These are phyloP conservation scores for Antrozous pallidus DNA, from an alignment of 2,797 vertebrate genomes.

Conservation along the genomic window DNA sequence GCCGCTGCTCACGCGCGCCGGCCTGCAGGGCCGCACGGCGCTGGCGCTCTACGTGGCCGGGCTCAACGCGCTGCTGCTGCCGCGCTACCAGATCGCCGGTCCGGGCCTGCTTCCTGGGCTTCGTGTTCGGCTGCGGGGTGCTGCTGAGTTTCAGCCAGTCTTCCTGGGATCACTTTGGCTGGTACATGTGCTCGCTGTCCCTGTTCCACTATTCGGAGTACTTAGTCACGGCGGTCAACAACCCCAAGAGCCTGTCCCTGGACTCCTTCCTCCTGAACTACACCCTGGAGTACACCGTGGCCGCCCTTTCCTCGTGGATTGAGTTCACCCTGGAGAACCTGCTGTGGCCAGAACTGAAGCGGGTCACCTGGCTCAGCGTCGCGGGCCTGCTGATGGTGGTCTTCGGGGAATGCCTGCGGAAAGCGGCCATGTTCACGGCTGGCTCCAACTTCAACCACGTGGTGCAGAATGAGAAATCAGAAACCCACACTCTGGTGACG, in stretches of 20 bases:
- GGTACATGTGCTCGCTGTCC: conserved; percentile 96
- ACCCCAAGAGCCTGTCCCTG: conserved; percentile 94
- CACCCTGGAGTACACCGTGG: conserved; percentile 95
- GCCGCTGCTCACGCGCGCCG: conserved; percentile 85
- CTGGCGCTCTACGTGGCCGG: conserved; percentile 88
- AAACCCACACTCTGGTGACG: conserved; percentile 94
- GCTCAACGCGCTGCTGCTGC: conserved; percentile 90
- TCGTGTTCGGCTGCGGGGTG: conserved; percentile 93
- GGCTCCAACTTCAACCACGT: conserved; percentile 99
- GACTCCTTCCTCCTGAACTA: conserved; percentile 98
- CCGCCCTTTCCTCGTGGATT: conserved; percentile 94
- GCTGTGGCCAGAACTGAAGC: conserved; percentile 94
- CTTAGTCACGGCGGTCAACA: conserved; percentile 96
- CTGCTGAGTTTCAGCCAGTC: conserved; percentile 90
- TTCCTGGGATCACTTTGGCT: conserved; percentile 96
- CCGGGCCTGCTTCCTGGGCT: conserved; percentile 94
- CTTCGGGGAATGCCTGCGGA: conserved; percentile 92
- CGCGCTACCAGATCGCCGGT: conserved; percentile 93
- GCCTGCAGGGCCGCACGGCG: conserved; percentile 90
- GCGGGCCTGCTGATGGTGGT: conserved; percentile 94
- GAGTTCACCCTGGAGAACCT: conserved; percentile 96
- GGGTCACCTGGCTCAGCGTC: conserved; percentile 90
- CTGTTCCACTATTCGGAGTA: conserved; percentile 99
- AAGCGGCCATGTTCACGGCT: conserved; percentile 96
- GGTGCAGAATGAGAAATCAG: conserved; percentile 97